Conservation (phyloP, 2,888 invertebrate genomes). For the Pristionchus entomophagus region DNA sequence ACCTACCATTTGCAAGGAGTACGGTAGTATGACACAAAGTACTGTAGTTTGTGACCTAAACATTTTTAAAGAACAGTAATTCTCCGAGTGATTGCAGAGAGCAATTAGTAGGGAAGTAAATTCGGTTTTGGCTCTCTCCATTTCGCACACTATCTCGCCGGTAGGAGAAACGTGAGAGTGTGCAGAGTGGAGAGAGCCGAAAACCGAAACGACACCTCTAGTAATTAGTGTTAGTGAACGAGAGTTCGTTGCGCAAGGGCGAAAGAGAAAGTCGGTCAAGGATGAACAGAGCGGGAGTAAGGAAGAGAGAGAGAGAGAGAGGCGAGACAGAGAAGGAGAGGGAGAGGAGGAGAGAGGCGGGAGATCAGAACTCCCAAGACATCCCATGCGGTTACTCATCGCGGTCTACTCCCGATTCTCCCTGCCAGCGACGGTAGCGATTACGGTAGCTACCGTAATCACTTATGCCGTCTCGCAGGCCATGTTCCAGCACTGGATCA, state of each 20-base stretch:
- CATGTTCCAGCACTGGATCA: neutral
- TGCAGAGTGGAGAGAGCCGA: no score
- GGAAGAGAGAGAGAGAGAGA: neutral
- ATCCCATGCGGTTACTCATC: neutral
- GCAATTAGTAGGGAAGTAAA: neutral
- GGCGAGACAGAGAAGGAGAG: neutral
- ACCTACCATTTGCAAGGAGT: no score
- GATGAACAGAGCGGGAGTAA: neutral
- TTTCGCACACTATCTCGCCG: no score
- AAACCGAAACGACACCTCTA: no score
- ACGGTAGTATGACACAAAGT: no score
- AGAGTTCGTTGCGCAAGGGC: neutral
- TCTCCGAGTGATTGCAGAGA: neutral
- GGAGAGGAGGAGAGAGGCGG: neutral
- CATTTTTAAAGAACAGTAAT: no score
- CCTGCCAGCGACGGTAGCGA: neutral
- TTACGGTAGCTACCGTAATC: neutral
- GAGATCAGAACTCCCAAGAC: neutral
- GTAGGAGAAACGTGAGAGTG: no score
- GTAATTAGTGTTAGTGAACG: neutral
- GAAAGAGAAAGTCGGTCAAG: slow-evolving; percentile 23
- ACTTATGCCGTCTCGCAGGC: neutral
- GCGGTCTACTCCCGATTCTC: neutral
- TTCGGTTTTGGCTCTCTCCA: no score
- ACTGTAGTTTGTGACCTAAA: no score